phyloP scores from a whole-genome alignment of 2,113 vertebrate species.

The Cairina moschata region DNA sequence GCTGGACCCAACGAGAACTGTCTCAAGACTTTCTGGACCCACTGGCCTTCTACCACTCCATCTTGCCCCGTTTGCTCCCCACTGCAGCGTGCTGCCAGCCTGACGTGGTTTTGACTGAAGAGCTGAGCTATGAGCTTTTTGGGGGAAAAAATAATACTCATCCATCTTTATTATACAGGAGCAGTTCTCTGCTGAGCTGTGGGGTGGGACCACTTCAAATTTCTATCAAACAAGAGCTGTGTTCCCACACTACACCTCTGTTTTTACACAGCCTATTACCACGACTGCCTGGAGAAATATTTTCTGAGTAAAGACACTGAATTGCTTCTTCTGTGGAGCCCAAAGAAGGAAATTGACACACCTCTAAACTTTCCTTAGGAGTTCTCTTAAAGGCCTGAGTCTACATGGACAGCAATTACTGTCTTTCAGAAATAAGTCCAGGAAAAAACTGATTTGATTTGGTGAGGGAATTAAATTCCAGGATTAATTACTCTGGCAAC shows the following conservation, averaged over 20 bases:
- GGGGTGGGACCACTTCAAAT: neutral
- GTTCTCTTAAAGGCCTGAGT: neutral
- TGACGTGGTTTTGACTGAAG: neutral
- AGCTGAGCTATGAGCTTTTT: neutral
- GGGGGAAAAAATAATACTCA: neutral
- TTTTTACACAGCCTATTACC: neutral
- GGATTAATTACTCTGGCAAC: slow-evolving; percentile 44
- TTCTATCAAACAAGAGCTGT: neutral
- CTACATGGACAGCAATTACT: neutral
- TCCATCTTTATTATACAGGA: neutral
- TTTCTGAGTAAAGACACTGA: neutral
- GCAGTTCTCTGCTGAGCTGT: neutral
- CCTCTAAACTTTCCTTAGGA: neutral
- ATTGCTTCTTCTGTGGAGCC: neutral
- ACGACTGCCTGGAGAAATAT: neutral
- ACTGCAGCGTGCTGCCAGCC: neutral
- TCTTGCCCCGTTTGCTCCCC: neutral
- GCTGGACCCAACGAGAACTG: neutral
- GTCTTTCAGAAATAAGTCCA: neutral
- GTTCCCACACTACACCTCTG: neutral
- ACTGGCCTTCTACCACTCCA: neutral
- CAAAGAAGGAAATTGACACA: neutral
- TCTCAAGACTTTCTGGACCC: neutral
- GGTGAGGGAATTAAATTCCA: neutral
- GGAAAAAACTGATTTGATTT: neutral